Percentiles rank a stretch among this genome's conserved stretches.
Conservation (phyloP, 2,113 vertebrate genomes). For the Cettia cetti region DNA sequence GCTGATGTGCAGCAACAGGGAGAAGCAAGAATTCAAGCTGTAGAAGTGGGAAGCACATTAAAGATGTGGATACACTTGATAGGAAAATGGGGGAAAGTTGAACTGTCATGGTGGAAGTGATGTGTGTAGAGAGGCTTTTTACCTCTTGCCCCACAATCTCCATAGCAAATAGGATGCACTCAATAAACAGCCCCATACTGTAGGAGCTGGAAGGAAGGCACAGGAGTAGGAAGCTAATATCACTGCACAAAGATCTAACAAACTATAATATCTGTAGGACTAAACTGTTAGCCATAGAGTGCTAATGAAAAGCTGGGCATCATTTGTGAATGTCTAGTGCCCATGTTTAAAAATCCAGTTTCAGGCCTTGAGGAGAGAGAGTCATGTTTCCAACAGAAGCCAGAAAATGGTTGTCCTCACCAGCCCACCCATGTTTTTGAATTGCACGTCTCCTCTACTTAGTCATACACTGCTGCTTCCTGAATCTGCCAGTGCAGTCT, state of each 20-base stretch:
- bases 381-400: neutral
- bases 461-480: neutral
- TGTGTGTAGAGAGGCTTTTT: neutral
- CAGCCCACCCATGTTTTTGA: neutral
- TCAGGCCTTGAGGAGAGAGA: neutral
- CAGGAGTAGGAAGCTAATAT: neutral
- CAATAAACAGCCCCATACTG: neutral
- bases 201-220: neutral
- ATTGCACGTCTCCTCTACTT: neutral
- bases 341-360: neutral
- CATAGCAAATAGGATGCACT: neutral
- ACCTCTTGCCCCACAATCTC: neutral
- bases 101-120: neutral
- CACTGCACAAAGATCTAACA: neutral
- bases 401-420: neutral
- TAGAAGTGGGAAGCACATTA: neutral
- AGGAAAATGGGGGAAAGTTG: neutral
- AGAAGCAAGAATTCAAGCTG: neutral
- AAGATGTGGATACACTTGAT: fast-evolving
- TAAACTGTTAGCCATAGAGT: neutral
- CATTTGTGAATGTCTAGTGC: neutral
- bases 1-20: neutral
- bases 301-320: neutral
- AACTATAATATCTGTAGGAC: neutral
- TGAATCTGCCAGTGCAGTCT: neutral